Base-by-base conservation (phyloP, 2,888 invertebrate genomes). In the Pelosia muscerda region DNA sequence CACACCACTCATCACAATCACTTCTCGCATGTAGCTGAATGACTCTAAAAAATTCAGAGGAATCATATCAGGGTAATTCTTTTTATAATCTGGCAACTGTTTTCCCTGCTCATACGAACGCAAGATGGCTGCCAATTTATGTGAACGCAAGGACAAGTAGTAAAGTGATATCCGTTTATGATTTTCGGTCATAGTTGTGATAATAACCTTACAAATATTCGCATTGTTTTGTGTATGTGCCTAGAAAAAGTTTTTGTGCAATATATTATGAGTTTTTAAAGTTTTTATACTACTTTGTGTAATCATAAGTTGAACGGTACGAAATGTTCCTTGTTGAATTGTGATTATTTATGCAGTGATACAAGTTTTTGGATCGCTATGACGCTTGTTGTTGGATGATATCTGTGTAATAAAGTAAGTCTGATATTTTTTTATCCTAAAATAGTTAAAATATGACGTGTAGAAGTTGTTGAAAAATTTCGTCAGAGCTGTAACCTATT, bases 71-170 rank as follows among this genome's bases (percentile, higher is more conserved):
- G 79, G 79, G 73, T 79, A 72, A 73, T 74, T 38, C n/a, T 65
- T 63, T 53, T 78, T 66, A 13, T 68, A 65, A 58, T 49, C 75
- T 90, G 86, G 91, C 81, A 93, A 90, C 88, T 88, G 86, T 86
- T 81, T 76, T 76, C 79, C 75, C 81, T 87, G 85, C 86, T 89
- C 86, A 88, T 81, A 90, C 88, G 91, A 93, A 90, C 92, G 91
- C 94, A 95, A 95, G 94, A 95, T 95, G 94, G 94, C 94, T 88
- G 92, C 92, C 92, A 91, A 93, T 93, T 93, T 94, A 91, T 91
- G 92, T 91, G 94, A 93, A 92, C 89, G 93, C 93, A 93, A 93
- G 93, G 94, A 93, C 93, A 91, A 88, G 86, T 90, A 88, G 88
- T 86, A 90, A 92, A 93, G 92, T 93, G 90, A 81, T 93, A 90